A percentile compares a stretch with the other conserved stretches of the same genome.
These are phyloP conservation scores for Tribolium madens DNA, from an alignment of 1,140 invertebrate genomes.

Conservation along the genomic window DNA sequence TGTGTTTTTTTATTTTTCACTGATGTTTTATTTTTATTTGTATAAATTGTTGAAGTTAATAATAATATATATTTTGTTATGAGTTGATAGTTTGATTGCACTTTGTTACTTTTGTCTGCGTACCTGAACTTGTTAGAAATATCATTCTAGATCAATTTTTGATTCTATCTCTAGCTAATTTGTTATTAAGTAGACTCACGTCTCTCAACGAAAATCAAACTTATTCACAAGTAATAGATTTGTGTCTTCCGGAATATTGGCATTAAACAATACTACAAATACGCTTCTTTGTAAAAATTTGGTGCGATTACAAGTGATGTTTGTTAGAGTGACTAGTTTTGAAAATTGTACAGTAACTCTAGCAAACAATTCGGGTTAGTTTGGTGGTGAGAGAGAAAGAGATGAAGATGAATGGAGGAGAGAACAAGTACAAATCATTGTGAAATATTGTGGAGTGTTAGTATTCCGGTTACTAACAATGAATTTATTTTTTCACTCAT, in stretches of 20 bases:
- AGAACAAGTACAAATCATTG: slow-evolving; percentile 35
- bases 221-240: slow-evolving; percentile 42
- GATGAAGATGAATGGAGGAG: neutral
- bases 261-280: slow-evolving; percentile 25
- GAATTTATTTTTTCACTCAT: slow-evolving; percentile 19
- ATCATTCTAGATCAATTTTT: slow-evolving; percentile 45
- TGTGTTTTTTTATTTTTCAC: slow-evolving; percentile 61
- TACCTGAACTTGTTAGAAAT: slow-evolving; percentile 59
- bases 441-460: slow-evolving; percentile 28
- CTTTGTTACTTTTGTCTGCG: slow-evolving; percentile 55
- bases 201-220: slow-evolving; percentile 60
- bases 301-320: neutral
- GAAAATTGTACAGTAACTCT: neutral
- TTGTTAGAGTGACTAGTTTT: neutral
- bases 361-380: neutral
- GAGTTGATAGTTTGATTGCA: slow-evolving; percentile 60
- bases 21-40: slow-evolving; percentile 63
- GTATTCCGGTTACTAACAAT: slow-evolving; percentile 30
- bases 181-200: slow-evolving; percentile 51
- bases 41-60: slow-evolving; percentile 64
- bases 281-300: slow-evolving; percentile 30
- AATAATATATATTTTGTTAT: slow-evolving; percentile 65
- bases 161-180: slow-evolving; percentile 52
- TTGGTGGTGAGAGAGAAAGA: neutral
- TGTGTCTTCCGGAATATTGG: slow-evolving; percentile 37